phyloP scores from a whole-genome alignment of 2,113 vertebrate species.

The Grammomys surdaster region DNA sequence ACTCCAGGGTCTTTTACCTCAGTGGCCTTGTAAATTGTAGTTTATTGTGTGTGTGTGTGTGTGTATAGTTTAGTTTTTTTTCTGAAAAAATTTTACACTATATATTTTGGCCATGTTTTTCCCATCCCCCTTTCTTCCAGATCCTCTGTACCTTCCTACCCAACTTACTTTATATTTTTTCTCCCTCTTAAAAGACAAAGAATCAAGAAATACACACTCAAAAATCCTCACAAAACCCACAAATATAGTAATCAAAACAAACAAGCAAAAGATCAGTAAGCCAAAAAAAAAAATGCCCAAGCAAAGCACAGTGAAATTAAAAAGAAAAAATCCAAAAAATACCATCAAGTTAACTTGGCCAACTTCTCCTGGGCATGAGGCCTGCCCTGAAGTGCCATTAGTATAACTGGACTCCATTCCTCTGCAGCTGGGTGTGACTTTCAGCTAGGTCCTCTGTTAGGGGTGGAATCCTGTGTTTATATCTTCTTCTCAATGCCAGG shows the following conservation, averaged over 20 bases:
- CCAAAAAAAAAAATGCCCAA: not conserved
- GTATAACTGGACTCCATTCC: not conserved
- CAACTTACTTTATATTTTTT: not conserved
- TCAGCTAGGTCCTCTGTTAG: not conserved
- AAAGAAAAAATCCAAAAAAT: not conserved
- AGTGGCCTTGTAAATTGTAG: not conserved
- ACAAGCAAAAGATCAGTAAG: not conserved
- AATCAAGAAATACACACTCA: not conserved
- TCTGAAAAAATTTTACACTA: not conserved
- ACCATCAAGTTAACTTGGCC: not conserved
- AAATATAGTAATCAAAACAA: not conserved
- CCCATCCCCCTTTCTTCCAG: not conserved
- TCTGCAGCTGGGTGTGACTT: not conserved
- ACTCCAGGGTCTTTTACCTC: not conserved
- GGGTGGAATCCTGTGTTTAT: not conserved
- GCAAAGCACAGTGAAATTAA: not conserved
- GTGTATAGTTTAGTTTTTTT: not conserved
- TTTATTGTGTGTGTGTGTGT: not conserved
- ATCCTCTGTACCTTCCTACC: not conserved
- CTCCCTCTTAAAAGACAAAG: not conserved
- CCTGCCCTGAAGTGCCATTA: not conserved
- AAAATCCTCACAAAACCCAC: not conserved
- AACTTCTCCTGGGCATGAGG: not conserved
- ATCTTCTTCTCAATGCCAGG: not conserved
- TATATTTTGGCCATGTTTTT: not conserved